These are phyloP conservation scores for Grammomys surdaster DNA, from an alignment of 2,113 vertebrate species.

Conservation along the genomic window DNA sequence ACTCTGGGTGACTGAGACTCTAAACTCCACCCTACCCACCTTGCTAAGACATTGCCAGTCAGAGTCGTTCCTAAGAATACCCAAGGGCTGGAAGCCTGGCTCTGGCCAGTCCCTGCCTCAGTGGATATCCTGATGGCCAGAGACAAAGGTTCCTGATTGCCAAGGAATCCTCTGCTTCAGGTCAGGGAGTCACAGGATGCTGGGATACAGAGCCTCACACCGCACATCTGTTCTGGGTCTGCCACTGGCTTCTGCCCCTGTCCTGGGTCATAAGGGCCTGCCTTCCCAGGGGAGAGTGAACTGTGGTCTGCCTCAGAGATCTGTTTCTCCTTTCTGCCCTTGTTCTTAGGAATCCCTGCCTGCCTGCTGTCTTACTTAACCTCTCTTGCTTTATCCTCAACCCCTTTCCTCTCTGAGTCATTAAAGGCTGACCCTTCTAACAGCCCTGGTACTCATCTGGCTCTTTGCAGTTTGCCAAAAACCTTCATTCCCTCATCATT, in stretches of 20 bases:
- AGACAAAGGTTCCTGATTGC: slow-evolving; percentile 10
- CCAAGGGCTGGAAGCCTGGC: not conserved
- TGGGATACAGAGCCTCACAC: not conserved
- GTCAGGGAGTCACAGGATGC: not conserved
- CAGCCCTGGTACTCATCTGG: not conserved
- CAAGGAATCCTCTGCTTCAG: slow-evolving; percentile 4
- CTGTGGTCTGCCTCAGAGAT: not conserved
- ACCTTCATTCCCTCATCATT: not conserved
- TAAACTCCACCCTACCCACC: not conserved
- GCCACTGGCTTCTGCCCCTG: slow-evolving; percentile 45
- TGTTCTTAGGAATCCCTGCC: slow-evolving; percentile 38
- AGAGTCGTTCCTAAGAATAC: not conserved
- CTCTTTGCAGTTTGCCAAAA: slow-evolving; percentile 6
- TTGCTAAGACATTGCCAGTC: not conserved
- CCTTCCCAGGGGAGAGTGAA: slow-evolving; percentile 13
- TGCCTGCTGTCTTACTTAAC: not conserved
- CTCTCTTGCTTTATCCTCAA: not conserved
- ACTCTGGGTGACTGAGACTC: not conserved
- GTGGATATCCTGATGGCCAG: not conserved
- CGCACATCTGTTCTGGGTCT: slow-evolving; percentile 17
- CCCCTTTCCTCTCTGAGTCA: not conserved
- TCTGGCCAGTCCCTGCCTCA: slow-evolving; percentile 19
- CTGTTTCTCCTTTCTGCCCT: not conserved
- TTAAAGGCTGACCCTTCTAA: not conserved
- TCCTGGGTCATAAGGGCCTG: not conserved